phyloP scores from a whole-genome alignment of 37 sponge, comb jelly and placozoan genomes.

The Chondrilla cf. caribensis region DNA sequence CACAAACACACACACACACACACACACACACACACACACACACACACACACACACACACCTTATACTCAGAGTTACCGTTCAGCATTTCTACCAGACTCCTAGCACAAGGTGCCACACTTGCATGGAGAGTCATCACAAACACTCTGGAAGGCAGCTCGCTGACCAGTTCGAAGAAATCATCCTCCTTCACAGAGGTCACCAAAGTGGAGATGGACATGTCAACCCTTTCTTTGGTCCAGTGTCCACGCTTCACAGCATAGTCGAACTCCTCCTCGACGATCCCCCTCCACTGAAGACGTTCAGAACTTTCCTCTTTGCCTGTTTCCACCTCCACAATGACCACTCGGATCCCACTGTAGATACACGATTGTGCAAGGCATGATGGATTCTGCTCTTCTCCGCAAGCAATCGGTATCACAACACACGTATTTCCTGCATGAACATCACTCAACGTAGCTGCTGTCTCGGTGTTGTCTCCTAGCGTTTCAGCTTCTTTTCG shows the following conservation, averaged over 20 bases:
- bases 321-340: neutral
- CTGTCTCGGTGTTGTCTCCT: neutral
- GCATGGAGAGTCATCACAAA: neutral
- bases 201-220: neutral
- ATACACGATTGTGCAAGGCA: conserved; percentile 37
- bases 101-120: too few species aligned
- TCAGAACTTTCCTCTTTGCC: neutral
- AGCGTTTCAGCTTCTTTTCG: conserved; percentile 26
- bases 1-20: neutral
- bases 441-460: neutral
- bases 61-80: too few species aligned
- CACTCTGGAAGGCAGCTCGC: neutral
- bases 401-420: conserved; percentile 20
- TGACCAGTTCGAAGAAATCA: neutral
- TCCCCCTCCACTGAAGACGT: neutral
- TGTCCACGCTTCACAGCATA: conserved; percentile 39
- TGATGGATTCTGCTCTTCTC: neutral
- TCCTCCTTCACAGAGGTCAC: neutral
- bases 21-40: too few species aligned
- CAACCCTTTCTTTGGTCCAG: conserved; percentile 25
- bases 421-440: neutral
- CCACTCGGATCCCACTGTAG: conserved; percentile 23
- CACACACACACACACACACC: too few species aligned
- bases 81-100: too few species aligned
- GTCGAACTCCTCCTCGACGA: conserved; percentile 21